Evolutionary conservation across 2,113 vertebrate species (phyloP).

Genomic region (Egretta garzetta): DNA sequence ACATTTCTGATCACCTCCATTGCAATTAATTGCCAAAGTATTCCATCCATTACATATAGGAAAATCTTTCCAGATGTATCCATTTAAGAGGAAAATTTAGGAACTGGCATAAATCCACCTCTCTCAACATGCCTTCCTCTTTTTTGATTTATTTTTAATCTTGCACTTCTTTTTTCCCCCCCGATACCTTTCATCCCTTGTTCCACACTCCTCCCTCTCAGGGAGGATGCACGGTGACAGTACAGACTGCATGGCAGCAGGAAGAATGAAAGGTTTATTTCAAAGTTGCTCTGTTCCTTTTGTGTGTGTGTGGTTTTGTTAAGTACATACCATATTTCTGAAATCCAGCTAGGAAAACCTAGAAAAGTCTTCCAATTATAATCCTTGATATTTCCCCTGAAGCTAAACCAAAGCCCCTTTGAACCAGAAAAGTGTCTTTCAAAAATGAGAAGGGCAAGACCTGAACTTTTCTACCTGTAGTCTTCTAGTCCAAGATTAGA

Average conservation of each 20-base stretch:
- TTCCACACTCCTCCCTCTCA: not conserved
- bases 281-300: constrained; percentile 56
- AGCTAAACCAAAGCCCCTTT: constrained; percentile 71
- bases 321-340: constrained; percentile 41
- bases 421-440: constrained; percentile 71
- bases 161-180: not conserved
- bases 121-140: not conserved
- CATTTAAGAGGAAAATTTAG: not conserved
- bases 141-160: constrained; percentile 54
- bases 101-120: not conserved
- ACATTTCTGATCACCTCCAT: not conserved
- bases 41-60: not conserved
- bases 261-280: constrained; percentile 53
- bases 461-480: constrained; percentile 66
- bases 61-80: not conserved
- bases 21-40: not conserved
- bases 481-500: constrained; percentile 56
- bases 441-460: constrained; percentile 61
- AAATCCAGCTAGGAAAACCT: constrained; percentile 65
- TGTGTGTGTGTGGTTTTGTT: constrained; percentile 47
- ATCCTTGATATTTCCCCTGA: constrained; percentile 69
- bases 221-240: not conserved
- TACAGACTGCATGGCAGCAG: not conserved
- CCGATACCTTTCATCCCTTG: not conserved
- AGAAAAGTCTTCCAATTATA: constrained; percentile 75